phyloP scores from a whole-genome alignment of 92 coral and sea anemone genomes.

The Hydrozoanthus gracilis region DNA sequence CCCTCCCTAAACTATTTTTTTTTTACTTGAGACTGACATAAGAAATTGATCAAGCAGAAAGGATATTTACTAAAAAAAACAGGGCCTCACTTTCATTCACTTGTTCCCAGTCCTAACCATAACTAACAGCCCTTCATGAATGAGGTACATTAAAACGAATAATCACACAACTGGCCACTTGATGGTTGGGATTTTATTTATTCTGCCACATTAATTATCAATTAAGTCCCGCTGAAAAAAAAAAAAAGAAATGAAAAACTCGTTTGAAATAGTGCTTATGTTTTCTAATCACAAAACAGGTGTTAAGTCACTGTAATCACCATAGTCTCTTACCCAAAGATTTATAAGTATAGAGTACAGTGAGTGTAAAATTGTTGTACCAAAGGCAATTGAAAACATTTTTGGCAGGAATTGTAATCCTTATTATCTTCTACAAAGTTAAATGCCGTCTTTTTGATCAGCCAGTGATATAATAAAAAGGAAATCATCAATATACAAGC shows the following conservation, averaged over 20 bases:
- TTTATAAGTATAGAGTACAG: not conserved
- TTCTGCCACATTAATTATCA: conserved; percentile 31
- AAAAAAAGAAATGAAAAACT: not conserved
- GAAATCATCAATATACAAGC: not conserved
- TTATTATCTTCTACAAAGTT: conserved; percentile 5
- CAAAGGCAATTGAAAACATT: conserved; percentile 9
- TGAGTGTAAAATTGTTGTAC: conserved; percentile 2
- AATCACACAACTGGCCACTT: not conserved
- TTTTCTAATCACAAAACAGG: conserved; percentile 1
- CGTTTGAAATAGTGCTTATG: not conserved
- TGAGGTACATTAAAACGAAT: no score
- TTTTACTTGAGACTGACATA: no score
- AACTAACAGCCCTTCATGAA: no score
- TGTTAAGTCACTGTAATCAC: not conserved
- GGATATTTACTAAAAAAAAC: no score
- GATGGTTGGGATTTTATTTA: conserved; percentile 28
- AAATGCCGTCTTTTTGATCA: not conserved
- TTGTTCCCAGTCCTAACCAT: no score
- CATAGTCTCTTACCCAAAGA: not conserved
- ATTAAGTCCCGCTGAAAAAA: conserved; percentile 4
- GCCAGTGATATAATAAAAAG: not conserved
- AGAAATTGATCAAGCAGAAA: no score
- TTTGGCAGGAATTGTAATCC: not conserved
- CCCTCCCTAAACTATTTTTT: no score
- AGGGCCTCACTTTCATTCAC: no score